Evolutionary conservation across 2,113 vertebrate species (phyloP).

Genomic region (Chaetodon auriga): DNA sequence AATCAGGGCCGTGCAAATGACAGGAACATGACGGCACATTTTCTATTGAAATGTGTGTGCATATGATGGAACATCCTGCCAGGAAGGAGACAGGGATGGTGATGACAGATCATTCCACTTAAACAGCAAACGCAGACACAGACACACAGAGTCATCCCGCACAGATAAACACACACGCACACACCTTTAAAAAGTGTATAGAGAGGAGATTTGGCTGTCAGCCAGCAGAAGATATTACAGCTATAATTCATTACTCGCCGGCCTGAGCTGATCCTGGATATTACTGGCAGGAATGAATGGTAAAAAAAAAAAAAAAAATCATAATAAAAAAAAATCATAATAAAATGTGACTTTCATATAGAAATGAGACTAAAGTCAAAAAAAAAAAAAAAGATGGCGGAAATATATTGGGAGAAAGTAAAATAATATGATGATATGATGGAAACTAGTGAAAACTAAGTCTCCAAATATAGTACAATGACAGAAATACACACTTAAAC

Average conservation of each 20-base stretch:
- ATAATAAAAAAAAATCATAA: slow-evolving; percentile 33
- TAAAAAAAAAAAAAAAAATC: slow-evolving; percentile 30
- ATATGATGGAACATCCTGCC: slow-evolving; percentile 46
- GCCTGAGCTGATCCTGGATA: slow-evolving; percentile 50
- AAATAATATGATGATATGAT: slow-evolving; percentile 1
- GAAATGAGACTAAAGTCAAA: not conserved
- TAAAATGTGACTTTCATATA: slow-evolving; percentile 22
- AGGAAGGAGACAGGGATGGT: slow-evolving; percentile 31
- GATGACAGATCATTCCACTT: slow-evolving; percentile 64
- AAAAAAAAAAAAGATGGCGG: not conserved
- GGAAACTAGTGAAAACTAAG: not conserved
- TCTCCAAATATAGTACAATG: not conserved
- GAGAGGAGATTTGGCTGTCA: slow-evolving; percentile 59
- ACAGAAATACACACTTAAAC: not conserved
- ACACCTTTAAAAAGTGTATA: slow-evolving; percentile 54
- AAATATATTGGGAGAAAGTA: slow-evolving; percentile 23
- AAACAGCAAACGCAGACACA: slow-evolving; percentile 22
- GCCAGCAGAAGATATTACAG: slow-evolving; percentile 68
- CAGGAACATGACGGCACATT: slow-evolving; percentile 46
- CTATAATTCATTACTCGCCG: slow-evolving; percentile 67
- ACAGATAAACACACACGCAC: slow-evolving; percentile 13
- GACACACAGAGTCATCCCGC: not conserved
- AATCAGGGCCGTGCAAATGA: slow-evolving; percentile 37
- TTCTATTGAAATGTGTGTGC: slow-evolving; percentile 19
- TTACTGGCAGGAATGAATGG: slow-evolving; percentile 54